Evolutionary conservation across 2,113 vertebrate species (phyloP).

Genomic region (Rostratula benghalensis): DNA sequence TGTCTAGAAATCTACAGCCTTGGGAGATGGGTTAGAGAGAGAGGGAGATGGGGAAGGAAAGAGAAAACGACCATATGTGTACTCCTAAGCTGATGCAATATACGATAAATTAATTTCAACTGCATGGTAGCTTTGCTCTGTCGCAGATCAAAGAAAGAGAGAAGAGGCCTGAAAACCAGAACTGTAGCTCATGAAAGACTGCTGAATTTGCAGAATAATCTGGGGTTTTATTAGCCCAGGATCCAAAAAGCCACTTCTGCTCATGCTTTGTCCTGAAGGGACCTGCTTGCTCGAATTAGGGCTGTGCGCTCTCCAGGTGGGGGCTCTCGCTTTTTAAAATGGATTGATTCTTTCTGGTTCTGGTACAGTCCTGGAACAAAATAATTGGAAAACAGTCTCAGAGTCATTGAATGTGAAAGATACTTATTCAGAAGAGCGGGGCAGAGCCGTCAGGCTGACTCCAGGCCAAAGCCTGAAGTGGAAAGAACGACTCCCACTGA

Average conservation of each 20-base stretch:
- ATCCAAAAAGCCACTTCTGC: not conserved
- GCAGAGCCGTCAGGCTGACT: not conserved
- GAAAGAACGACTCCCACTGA: not conserved
- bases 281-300: not conserved
- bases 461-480: not conserved
- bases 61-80: not conserved
- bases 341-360: not conserved
- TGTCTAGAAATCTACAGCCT: not conserved
- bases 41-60: not conserved
- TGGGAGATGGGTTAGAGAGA: not conserved
- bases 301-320: not conserved
- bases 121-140: not conserved
- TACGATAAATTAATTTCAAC: not conserved
- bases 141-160: not conserved
- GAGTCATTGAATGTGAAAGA: not conserved
- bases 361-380: not conserved
- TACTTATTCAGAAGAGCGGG: not conserved
- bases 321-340: not conserved
- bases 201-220: not conserved
- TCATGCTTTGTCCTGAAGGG: not conserved
- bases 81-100: not conserved
- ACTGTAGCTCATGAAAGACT: not conserved
- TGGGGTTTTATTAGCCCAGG: not conserved
- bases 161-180: not conserved
- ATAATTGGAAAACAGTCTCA: not conserved